Conservation (phyloP, 2,113 vertebrate genomes). For the Rana temporaria region DNA sequence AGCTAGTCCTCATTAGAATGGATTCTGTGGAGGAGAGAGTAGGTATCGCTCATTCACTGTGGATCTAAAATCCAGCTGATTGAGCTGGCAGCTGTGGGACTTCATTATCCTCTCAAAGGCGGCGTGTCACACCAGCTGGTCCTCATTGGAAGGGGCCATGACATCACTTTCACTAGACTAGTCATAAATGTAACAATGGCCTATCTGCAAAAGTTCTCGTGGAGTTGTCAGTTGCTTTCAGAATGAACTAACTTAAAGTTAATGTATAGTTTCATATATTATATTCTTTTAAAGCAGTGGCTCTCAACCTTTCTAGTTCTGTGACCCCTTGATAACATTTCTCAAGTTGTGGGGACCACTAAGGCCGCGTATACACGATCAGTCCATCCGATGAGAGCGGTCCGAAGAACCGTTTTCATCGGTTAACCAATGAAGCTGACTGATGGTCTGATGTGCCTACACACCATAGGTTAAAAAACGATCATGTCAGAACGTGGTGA, state of each 20-base stretch:
- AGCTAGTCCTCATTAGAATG: slow-evolving; percentile 72
- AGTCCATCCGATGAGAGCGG: no score
- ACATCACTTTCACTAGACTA: slow-evolving; percentile 35
- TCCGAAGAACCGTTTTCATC: no score
- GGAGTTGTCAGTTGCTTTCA: not conserved
- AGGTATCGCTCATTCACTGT: slow-evolving; percentile 74
- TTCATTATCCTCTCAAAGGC: slow-evolving; percentile 84
- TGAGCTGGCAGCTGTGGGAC: slow-evolving; percentile 81
- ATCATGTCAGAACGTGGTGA: no score
- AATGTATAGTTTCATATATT: no score
- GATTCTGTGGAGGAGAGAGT: slow-evolving; percentile 76
- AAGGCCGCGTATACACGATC: no score
- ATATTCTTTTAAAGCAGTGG: no score
- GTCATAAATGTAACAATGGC: slow-evolving; percentile 31
- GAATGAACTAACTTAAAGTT: not conserved
- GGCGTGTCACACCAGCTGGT: slow-evolving; percentile 80
- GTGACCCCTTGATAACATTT: no score
- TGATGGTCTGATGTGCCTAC: no score
- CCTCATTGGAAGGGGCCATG: slow-evolving; percentile 58
- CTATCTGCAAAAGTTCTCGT: slow-evolving; percentile 6
- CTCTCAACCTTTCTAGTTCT: no score
- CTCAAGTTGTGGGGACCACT: no score
- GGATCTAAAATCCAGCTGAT: slow-evolving; percentile 81
- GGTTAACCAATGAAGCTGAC: no score
- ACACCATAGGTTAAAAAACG: no score